phyloP scores from a whole-genome alignment of 2,888 invertebrate genomes.

The Cepaea hortensis region DNA sequence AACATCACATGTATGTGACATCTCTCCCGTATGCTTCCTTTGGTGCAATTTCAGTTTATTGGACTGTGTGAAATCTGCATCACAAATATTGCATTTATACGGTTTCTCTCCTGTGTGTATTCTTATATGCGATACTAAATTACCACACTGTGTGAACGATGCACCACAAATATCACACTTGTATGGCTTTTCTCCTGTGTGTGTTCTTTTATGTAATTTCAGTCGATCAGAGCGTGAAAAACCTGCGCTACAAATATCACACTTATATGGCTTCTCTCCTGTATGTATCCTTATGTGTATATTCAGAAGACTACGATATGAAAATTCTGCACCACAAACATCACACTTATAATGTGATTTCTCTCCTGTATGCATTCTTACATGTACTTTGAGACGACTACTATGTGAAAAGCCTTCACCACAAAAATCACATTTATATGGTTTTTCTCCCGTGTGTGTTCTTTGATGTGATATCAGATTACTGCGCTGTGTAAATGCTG shows the following conservation, averaged over 20 bases:
- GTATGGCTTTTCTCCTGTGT: slow-evolving; percentile 1
- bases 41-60: neutral
- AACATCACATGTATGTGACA: neutral
- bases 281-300: neutral
- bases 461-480: neutral
- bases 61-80: neutral
- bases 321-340: no score
- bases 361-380: neutral
- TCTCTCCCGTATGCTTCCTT: neutral
- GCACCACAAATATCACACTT: neutral
- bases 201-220: neutral
- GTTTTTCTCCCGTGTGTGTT: slow-evolving; percentile 4
- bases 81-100: neutral
- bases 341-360: neutral
- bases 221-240: no score
- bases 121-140: neutral
- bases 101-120: neutral
- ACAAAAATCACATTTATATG: neutral
- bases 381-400: neutral
- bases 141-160: neutral
- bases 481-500: neutral
- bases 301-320: no score
- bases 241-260: neutral
- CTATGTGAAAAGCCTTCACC: neutral
- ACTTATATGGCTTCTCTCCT: no score